Evolutionary conservation across 2,888 invertebrate genomes (phyloP), one percentile per base, ranked within the genome.

Genomic region (Pachycephus smyrnensis): DNA sequence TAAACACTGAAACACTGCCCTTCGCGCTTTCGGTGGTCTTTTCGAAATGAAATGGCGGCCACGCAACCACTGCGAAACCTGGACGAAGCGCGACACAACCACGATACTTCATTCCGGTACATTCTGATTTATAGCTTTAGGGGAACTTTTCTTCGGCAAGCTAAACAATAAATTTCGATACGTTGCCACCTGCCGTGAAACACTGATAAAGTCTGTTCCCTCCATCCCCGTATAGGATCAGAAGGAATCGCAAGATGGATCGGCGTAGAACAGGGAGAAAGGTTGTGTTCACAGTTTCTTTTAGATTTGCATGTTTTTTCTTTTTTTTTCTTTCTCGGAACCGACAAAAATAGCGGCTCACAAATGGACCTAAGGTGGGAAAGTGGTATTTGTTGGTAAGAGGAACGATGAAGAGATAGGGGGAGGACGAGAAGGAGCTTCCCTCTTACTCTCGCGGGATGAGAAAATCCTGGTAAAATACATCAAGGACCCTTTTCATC

Each of bases 401-500:
- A 23, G 9, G 23, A 55, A 55, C 40, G 40, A 55, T 40, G 6
- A 40, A 15, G 40, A 23, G 40, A 23, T 23, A 2, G 40, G 23
- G 23, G 23, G 9, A 40, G 40, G 1, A 40, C 40, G 23, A 40
- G 40, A 15, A 55, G 23, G 23, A 2, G 23, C 40, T 55, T 55
- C 40, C 23, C 23, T 23, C 40, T 55, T 55, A 23, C 6, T 55
- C 23, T 55, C 15, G 40, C 15, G 35, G 68, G 36, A 36, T 77
- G 77, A 77, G 74, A 68, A 73, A 77, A 73, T 73, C 68, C 37
- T 69, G 69, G 68, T 77, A 74, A 73, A 68, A 73, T 73, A 77
- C 68, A 74, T 73, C 77, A 68, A 73, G 73, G 68, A 68, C 68
- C 68, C 36, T 36, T 68, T 55, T 73, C 68, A 23, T 74, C 77